Percentiles rank a stretch among this genome's conserved stretches.
Conservation (phyloP, 2,113 vertebrate genomes). For the Oryzias melastigma region DNA sequence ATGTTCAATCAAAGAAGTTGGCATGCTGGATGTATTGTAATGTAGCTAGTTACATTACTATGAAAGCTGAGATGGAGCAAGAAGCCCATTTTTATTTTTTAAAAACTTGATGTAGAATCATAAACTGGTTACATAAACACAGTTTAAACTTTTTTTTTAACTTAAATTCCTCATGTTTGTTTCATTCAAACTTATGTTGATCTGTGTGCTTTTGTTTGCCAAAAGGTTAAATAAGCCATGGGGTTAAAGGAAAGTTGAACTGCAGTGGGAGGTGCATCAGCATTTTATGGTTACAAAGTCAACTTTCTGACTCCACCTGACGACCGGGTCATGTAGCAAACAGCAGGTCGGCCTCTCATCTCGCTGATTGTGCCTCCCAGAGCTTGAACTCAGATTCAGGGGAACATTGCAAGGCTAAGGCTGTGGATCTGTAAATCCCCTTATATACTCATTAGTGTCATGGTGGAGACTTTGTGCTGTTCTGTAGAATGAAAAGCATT, state of each 20-base stretch:
- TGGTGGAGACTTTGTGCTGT: conserved; percentile 47
- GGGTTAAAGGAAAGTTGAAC: conserved; percentile 9
- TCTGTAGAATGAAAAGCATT: conserved; percentile 38
- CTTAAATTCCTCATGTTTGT: background rate
- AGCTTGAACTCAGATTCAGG: conserved; percentile 5
- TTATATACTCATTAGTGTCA: conserved; percentile 41
- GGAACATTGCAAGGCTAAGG: background rate
- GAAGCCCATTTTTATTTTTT: no score
- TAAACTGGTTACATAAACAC: no score
- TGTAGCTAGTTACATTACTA: no score
- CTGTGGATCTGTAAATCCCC: conserved; percentile 35
- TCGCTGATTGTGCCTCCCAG: conserved; percentile 24
- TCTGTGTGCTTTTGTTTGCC: conserved; percentile 18
- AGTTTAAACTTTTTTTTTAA: no score
- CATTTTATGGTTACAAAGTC: background rate
- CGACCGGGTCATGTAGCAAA: no score
- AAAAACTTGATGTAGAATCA: no score
- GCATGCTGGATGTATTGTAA: no score
- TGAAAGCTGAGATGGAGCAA: no score
- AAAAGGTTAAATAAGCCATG: conserved; percentile 58
- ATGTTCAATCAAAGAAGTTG: no score
- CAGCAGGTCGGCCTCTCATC: background rate
- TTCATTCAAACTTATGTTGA: background rate
- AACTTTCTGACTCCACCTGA: background rate
- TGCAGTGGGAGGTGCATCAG: conserved; percentile 1